Base-by-base conservation (phyloP, 2,797 vertebrate species). In the Holocentrus rufus region DNA sequence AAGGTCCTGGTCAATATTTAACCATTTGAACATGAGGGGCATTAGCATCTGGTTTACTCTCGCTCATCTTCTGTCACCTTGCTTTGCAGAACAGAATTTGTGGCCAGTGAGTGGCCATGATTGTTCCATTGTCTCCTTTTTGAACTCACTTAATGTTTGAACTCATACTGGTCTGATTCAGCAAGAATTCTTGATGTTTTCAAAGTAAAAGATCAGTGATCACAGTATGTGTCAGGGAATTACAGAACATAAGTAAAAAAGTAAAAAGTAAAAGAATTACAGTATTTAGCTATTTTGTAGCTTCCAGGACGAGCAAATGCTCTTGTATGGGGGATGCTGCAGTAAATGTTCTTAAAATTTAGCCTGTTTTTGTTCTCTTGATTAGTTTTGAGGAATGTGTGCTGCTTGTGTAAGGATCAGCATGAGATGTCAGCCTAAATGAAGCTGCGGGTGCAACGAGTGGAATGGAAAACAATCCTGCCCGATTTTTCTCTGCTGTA, bases 341-440 rank as follows among this genome's bases (percentile, higher is more conserved):
- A 8, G 46, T 3, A 7, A 31, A 53, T 76, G 30, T 7, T 9
- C 14, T 27, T 53, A 15, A 25, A 69, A 20, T 69, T 69, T 57
- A 23, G 64, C 39, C 54, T 60, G 34, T 7, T 55, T 56, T 77
- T 70, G 52, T 74, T 53, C 60, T 69, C 65, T 46, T 70, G 70
- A 85, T 81, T 84, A 76, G 78, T 76, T 79, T 20, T 68, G 68
- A 88, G 86, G 86, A 90, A 91, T 91, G 72, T 69, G 79, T 72
- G 70, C 53, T 49, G 52, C 76, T 90, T 89, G 81, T 86, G 73
- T 87, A 87, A 86, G 71, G 55, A 88, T 64, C 90, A 92, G 89
- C 90, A 81, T 82, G 88, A 90, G 84, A 76, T 89, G 89, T 84
- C 87, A 84, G 63, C 50, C 74, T 59, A 57, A 87, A 89, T 89